Evolutionary conservation across 30 jellyfish, hydroid and myxozoan genomes (phyloP).

Genomic region (Aurelia sp.): DNA sequence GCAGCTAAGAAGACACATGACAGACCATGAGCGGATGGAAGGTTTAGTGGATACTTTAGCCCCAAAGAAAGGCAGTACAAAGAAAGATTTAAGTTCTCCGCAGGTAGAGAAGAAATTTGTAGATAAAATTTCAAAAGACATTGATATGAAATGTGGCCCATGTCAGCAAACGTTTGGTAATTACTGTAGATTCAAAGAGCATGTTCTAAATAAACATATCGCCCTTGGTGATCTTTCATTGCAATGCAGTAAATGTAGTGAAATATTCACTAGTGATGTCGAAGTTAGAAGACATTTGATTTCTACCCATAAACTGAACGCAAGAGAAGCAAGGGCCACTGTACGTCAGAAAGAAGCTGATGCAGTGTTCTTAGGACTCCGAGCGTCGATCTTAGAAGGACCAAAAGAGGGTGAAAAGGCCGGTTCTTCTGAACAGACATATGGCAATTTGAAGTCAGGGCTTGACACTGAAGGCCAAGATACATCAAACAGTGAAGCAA

Average conservation of each 20-base stretch:
- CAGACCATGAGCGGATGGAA: slow-evolving; percentile 43
- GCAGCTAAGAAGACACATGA: slow-evolving; percentile 39
- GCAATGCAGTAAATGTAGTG: slow-evolving; percentile 52
- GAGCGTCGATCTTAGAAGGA: background rate
- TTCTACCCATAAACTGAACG: slow-evolving; percentile 4
- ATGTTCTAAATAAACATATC: slow-evolving; percentile 59
- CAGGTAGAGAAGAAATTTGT: background rate
- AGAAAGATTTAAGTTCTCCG: background rate
- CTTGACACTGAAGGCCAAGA: too few species aligned
- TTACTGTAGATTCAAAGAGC: slow-evolving; percentile 20
- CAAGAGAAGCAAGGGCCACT: slow-evolving; percentile 48
- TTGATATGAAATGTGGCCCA: slow-evolving; percentile 13
- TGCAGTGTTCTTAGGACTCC: slow-evolving; percentile 35
- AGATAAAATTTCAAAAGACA: background rate
- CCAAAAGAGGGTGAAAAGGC: background rate
- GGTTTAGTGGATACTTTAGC: background rate
- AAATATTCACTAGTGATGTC: slow-evolving; percentile 23
- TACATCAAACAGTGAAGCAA: too few species aligned
- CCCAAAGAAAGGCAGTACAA: background rate
- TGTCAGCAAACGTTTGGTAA: slow-evolving; percentile 31
- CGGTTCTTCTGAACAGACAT: too few species aligned
- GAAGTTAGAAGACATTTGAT: slow-evolving; percentile 38
- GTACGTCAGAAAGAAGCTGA: slow-evolving; percentile 49
- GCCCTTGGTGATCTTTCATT: slow-evolving; percentile 57
- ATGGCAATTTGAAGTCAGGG: too few species aligned